Percentiles rank a stretch among this genome's conserved stretches.
Conservation (phyloP, 1,140 invertebrate genomes). For the Holcopasites calliopsidis region DNA sequence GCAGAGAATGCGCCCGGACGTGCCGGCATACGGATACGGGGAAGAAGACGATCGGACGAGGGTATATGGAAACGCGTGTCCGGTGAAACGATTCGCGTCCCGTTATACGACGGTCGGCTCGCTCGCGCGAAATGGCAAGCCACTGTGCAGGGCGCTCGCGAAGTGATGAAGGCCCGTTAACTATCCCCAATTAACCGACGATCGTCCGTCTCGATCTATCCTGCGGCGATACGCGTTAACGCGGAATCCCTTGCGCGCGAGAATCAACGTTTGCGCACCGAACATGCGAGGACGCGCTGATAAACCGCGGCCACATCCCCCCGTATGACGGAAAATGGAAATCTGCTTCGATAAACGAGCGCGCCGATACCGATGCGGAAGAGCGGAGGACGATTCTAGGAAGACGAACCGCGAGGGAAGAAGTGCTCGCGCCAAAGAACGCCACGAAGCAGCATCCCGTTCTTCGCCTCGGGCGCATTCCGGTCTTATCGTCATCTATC, state of each 20-base stretch:
- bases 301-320: no score
- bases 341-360: no score
- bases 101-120: slow-evolving; percentile 48
- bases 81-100: slow-evolving; percentile 41
- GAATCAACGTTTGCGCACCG: not conserved
- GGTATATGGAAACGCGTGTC: slow-evolving; percentile 40
- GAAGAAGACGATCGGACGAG: slow-evolving; percentile 19
- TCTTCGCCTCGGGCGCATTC: no score
- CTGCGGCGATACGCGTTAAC: not conserved
- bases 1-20: not conserved
- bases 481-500: no score
- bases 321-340: no score
- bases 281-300: no score
- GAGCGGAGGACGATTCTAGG: no score
- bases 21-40: not conserved
- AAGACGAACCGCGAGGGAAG: no score
- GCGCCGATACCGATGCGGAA: no score
- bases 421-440: not conserved
- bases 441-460: not conserved
- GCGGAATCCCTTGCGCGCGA: not conserved
- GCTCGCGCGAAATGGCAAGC: slow-evolving; percentile 46
- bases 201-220: slow-evolving; percentile 3
- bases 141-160: slow-evolving; percentile 27
- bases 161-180: slow-evolving; percentile 48
- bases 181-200: slow-evolving; percentile 50